Conservation (phyloP, 2,888 invertebrate genomes). For the Andrena bucephala region DNA sequence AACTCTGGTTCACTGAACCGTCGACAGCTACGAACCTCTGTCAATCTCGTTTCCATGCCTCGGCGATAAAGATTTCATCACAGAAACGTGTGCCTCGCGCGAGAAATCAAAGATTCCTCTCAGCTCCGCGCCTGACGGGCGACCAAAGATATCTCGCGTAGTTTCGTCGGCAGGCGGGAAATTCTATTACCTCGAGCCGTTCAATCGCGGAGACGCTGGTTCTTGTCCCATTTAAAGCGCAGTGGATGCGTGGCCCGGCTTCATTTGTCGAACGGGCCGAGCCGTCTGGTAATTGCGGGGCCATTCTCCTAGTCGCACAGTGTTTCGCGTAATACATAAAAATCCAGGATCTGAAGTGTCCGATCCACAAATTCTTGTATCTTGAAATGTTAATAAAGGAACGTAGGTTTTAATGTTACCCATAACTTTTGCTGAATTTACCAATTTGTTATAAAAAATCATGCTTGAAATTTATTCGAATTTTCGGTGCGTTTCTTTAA, state of each 20-base stretch:
- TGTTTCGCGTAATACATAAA: no score
- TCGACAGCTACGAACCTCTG: background rate
- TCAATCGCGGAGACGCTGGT: conserved; percentile 5
- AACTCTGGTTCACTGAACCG: background rate
- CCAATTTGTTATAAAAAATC: no score
- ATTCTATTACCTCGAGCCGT: conserved; percentile 41
- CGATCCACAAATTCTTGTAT: no score
- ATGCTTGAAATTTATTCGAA: no score
- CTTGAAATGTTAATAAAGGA: no score
- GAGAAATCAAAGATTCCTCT: background rate
- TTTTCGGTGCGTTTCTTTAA: no score
- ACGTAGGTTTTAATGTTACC: no score
- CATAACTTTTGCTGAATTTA: no score
- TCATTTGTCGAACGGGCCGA: conserved; percentile 34
- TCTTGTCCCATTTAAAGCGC: conserved; percentile 18
- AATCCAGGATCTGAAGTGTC: no score
- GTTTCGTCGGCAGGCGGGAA: background rate
- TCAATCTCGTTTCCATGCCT: background rate
- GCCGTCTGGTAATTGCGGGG: conserved; percentile 27
- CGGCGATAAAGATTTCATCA: conserved; percentile 8
- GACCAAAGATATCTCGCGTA: conserved; percentile 17
- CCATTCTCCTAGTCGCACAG: background rate
- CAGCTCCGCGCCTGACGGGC: background rate
- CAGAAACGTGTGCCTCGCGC: background rate
- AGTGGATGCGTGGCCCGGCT: conserved; percentile 27